These are phyloP conservation scores for Propithecus perrieri DNA, from an alignment of 2,797 vertebrate genomes.

Conservation along the genomic window DNA sequence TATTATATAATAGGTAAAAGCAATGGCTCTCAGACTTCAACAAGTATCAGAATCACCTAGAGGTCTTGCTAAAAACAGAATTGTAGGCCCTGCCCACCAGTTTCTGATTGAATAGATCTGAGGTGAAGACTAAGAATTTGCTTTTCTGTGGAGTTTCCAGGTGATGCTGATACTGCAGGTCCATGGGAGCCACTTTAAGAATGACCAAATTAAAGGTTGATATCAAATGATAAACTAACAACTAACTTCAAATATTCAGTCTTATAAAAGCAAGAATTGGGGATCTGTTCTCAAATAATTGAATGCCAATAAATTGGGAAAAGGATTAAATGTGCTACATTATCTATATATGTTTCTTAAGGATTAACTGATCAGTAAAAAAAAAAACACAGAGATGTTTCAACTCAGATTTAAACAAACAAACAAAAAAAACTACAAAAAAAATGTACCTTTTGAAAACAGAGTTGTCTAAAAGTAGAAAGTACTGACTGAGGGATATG, in stretches of 20 bases:
- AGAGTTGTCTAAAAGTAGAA: not conserved
- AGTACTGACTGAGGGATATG: not conserved
- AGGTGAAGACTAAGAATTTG: not conserved
- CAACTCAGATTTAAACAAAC: not conserved
- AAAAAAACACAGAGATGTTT: not conserved
- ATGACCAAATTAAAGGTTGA: not conserved
- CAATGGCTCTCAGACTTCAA: not conserved
- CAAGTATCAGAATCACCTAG: not conserved
- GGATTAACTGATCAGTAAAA: not conserved
- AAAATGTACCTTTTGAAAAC: not conserved
- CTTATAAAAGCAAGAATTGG: not conserved
- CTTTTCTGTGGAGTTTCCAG: not conserved
- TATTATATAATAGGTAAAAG: not conserved
- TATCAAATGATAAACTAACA: not conserved
- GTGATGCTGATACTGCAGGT: not conserved
- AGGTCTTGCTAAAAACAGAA: not conserved
- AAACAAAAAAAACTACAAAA: not conserved
- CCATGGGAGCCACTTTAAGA: not conserved
- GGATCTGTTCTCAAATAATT: not conserved
- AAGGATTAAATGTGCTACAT: not conserved
- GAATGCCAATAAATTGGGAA: not conserved
- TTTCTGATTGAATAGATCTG: not conserved
- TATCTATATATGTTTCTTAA: not conserved
- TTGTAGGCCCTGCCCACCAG: too few relatives aligned
- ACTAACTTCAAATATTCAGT: not conserved